Evolutionary conservation across 2,888 invertebrate genomes (phyloP).

Genomic region (Sphecodes monilicornis): DNA sequence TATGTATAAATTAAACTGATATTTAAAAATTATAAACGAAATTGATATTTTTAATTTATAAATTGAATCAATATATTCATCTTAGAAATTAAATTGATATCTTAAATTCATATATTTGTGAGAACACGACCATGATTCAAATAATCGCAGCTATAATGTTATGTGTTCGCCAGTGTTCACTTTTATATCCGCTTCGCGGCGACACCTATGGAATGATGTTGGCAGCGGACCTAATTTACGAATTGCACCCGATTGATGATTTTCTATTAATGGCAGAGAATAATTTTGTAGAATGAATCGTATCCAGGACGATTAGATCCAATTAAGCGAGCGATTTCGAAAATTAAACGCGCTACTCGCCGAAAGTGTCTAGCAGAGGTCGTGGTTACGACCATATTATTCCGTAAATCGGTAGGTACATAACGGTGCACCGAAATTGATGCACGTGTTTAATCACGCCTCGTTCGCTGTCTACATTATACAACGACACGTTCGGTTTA

Average conservation of each 20-base stretch:
- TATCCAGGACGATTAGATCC: not conserved
- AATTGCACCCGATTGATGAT: not conserved
- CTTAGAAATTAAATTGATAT: not conserved
- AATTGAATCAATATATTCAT: not conserved
- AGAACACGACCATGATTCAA: not conserved
- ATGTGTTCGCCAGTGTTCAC: too few species aligned
- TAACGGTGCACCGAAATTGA: constrained; percentile 9
- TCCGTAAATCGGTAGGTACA: constrained; percentile 9
- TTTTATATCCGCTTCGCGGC: not conserved
- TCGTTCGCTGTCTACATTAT: not conserved
- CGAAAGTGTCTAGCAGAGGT: not conserved
- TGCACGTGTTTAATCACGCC: constrained; percentile 7
- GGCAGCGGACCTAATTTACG: not conserved
- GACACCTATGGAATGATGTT: not conserved
- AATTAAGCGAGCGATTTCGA: not conserved
- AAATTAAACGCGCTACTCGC: not conserved
- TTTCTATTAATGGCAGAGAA: not conserved
- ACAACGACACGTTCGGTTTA: not conserved
- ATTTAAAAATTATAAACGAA: not conserved
- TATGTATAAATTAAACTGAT: not conserved
- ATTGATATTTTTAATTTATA: not conserved
- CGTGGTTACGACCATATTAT: constrained; percentile 1
- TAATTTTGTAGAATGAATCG: not conserved
- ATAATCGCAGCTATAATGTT: not conserved
- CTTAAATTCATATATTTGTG: not conserved